These are phyloP conservation scores for Caenorhabditis virilis DNA, from an alignment of 2,888 invertebrate genomes.

Conservation along the genomic window DNA sequence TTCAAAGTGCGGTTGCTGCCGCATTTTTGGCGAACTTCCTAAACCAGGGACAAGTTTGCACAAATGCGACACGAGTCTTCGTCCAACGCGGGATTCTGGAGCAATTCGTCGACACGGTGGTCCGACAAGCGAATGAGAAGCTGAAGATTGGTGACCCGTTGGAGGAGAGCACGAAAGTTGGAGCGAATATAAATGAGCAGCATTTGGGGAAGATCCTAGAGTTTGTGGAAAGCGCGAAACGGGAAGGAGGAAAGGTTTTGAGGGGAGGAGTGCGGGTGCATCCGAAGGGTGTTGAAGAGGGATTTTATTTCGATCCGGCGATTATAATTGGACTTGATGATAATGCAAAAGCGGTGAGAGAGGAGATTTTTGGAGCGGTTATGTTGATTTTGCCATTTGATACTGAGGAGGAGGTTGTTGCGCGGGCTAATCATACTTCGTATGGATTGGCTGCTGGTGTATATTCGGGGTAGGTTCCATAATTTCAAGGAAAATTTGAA, in stretches of 20 bases:
- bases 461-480: slow-evolving; percentile 72
- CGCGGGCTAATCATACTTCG: slow-evolving; percentile 72
- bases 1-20: slow-evolving; percentile 73
- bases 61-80: slow-evolving; percentile 73
- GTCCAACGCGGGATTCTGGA: slow-evolving; percentile 71
- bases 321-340: slow-evolving; percentile 70
- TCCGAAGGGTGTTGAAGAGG: slow-evolving; percentile 70
- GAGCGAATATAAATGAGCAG: slow-evolving; percentile 72
- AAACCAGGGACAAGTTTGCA: slow-evolving; percentile 74
- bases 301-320: slow-evolving; percentile 73
- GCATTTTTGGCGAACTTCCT: slow-evolving; percentile 74
- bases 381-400: slow-evolving; percentile 72
- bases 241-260: slow-evolving; percentile 70
- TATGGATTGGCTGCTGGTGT: slow-evolving; percentile 74
- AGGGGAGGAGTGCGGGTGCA: slow-evolving; percentile 72
- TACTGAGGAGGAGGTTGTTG: slow-evolving; percentile 72
- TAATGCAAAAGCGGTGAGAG: slow-evolving; percentile 57
- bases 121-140: slow-evolving; percentile 69
- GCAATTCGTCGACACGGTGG: slow-evolving; percentile 71
- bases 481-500: too few species aligned
- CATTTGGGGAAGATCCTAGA: slow-evolving; percentile 72
- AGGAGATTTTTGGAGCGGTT: slow-evolving; percentile 74
- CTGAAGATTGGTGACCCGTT: slow-evolving; percentile 49
- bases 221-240: slow-evolving; percentile 70
- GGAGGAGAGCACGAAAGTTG: slow-evolving; percentile 71